Base-by-base conservation (phyloP, 1,140 invertebrate species). In the Cydia fagiglandana region DNA sequence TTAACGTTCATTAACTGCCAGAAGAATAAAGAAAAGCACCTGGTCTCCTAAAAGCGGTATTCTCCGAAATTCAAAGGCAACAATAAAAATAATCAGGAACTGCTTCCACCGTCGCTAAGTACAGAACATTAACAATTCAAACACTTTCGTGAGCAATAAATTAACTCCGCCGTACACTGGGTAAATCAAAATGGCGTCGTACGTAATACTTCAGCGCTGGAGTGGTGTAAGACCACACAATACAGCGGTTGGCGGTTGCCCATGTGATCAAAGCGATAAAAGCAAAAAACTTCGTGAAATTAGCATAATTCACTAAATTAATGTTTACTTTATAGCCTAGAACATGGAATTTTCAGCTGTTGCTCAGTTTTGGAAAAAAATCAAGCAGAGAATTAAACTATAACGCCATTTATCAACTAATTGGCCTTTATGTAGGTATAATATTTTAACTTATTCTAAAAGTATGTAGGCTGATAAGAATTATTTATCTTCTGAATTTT, bases 71-170 rank as follows among this genome's bases (percentile, higher is more conserved):
- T 38, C 66, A 38, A 70, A 70, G 41, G 73, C 45, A 74, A 50
- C 45, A 74, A 53, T 74, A 50, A 74, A 74, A 74, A 74, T 50
- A 53, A 74, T 74, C 66, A 70, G 66, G 15, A 70, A 70, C 38
- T 41, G 66, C 73, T 77, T 82, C 78, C 79, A 75, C 64, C 75
- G 45, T 78, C 66, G 64, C 80, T 83, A 81, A 87, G 83, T 85
- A 85, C 75, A 85, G 82, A 84, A 86, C 87, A 90, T 90, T 89
- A 91, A 91, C 87, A 90, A 91, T 91, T 89, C 88, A 90, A 89
- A 88, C 88, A 88, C 86, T 90, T 91, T 90, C 81, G 84, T 89
- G 79, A 80, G 83, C 82, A 80, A 91, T 91, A 90, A 90, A 91
- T 91, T 90, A 90, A 86, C 81, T 86, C 81, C 80, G 76, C 80